A percentile compares a stretch with the other conserved stretches of the same genome.
phyloP scores from a whole-genome alignment of 2,113 vertebrate species.

The Mugil cephalus region DNA sequence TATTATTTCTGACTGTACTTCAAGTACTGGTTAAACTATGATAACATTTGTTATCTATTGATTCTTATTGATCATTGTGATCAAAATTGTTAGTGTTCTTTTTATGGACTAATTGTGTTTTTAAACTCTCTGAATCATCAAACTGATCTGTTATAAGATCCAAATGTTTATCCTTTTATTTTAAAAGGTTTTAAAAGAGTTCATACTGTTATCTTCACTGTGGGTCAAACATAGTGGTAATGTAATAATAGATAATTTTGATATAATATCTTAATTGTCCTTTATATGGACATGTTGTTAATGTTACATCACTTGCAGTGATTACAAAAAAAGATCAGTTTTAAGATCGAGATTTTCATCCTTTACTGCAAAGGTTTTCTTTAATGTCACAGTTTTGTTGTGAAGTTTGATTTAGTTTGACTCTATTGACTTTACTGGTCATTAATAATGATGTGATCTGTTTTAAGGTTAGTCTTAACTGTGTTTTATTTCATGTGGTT shows the following conservation, averaged over 20 bases:
- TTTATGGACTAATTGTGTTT: neutral
- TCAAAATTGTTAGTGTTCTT: neutral
- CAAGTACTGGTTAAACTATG: neutral
- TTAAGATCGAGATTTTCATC: neutral
- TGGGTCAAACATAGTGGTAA: too few relatives aligned
- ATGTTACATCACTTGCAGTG: too few relatives aligned
- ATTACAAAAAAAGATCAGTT: neutral
- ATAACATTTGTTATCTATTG: neutral
- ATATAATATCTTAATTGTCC: too few relatives aligned
- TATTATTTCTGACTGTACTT: neutral
- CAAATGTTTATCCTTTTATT: too few relatives aligned
- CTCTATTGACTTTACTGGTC: neutral
- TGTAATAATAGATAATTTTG: too few relatives aligned
- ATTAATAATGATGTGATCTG: neutral
- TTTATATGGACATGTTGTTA: too few relatives aligned
- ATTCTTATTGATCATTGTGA: too few relatives aligned
- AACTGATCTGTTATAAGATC: too few relatives aligned
- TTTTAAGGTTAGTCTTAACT: slow-evolving; percentile 15
- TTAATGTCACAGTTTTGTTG: neutral
- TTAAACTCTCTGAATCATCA: too few relatives aligned
- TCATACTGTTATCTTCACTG: too few relatives aligned
- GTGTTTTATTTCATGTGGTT: neutral
- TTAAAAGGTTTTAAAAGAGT: too few relatives aligned
- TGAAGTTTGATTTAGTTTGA: neutral
- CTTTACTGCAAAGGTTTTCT: too few relatives aligned